These are phyloP conservation scores for Chromoteleia sp. DNA, from an alignment of 2,888 invertebrate genomes.

Conservation along the genomic window DNA sequence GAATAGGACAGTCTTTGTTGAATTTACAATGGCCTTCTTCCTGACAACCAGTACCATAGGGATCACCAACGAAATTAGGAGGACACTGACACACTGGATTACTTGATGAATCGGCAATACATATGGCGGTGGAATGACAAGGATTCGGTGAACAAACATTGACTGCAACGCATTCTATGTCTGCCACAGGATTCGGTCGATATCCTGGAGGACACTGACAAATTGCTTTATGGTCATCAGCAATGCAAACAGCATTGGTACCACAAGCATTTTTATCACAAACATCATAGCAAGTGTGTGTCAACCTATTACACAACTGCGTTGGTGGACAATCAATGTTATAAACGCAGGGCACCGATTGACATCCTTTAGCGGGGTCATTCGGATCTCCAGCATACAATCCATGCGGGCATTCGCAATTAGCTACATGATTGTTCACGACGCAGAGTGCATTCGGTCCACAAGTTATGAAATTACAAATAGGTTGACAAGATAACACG, in stretches of 20 bases:
- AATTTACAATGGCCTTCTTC: slow-evolving; percentile 91
- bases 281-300: slow-evolving; percentile 92
- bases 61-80: slow-evolving; percentile 91
- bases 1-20: slow-evolving; percentile 92
- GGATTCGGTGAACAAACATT: slow-evolving; percentile 91
- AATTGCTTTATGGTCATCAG: slow-evolving; percentile 92
- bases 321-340: slow-evolving; percentile 92
- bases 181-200: slow-evolving; percentile 92
- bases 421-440: slow-evolving; percentile 94
- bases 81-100: slow-evolving; percentile 93
- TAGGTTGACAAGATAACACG: slow-evolving; percentile 89
- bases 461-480: slow-evolving; percentile 91
- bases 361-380: slow-evolving; percentile 90
- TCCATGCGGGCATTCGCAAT: slow-evolving; percentile 95
- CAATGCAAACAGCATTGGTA: slow-evolving; percentile 94
- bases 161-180: slow-evolving; percentile 90
- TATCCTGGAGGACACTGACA: slow-evolving; percentile 95
- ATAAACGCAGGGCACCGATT: slow-evolving; percentile 93
- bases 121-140: slow-evolving; percentile 92
- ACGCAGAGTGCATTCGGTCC: slow-evolving; percentile 95
- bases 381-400: slow-evolving; percentile 94
- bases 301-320: slow-evolving; percentile 93
- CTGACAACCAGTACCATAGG: slow-evolving; percentile 90
- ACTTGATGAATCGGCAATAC: slow-evolving; percentile 88
- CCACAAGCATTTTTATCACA: slow-evolving; percentile 94